Evolutionary conservation across 2,797 vertebrate genomes (phyloP), one percentile per base, ranked within the genome.

Genomic region (Scyliorhinus canicula): DNA sequence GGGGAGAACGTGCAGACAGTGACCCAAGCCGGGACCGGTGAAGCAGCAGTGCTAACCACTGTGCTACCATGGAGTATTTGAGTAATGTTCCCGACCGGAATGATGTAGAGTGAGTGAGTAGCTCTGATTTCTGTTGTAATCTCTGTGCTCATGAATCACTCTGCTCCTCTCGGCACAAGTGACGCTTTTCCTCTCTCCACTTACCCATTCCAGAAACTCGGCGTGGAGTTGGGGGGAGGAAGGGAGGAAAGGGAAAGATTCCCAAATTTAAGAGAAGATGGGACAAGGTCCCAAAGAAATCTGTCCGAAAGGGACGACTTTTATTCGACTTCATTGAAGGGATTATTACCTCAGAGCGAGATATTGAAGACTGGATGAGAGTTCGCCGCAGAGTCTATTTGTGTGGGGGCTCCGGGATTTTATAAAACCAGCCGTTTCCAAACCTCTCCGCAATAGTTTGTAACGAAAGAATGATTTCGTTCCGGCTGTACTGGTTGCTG

Each of bases 101-200:
- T 91, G n/a, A 91, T 91, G 88, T 40, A 31, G 52, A 16, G 55
- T 6, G 19, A 21, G 9, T 35, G 21, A 19, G 79, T 47, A 26
- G 44, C 44, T 8, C 14, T 35, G 3, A 88, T 55, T 12, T 24
- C 85, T 88, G 52, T 0, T 31, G 44, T 8, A 28, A 16, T 5
- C 6, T 3, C 44, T 65, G 44, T 28, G 12, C 28, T 93, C 91
- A 12, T 93, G 65, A 93, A 71, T 71, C 91, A 93, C 65, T 26
- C 50, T n/a, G 88, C n/a, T 44, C 50, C 47, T 28, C 77, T 69
- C 11, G 26, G 44, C n/a, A 52, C 28, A 52, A 94, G 67, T 74
- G 63, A 94, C 93, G 93, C 93, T 31, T 69, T 94, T 94, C 93
- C 93, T 65, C n/a, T 93, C 93, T 71, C 5, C 35, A 67, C 47